Percentiles rank a stretch among this genome's conserved stretches.
phyloP scores from a whole-genome alignment of 2,113 vertebrate species.

The Phaethornis superciliosus region DNA sequence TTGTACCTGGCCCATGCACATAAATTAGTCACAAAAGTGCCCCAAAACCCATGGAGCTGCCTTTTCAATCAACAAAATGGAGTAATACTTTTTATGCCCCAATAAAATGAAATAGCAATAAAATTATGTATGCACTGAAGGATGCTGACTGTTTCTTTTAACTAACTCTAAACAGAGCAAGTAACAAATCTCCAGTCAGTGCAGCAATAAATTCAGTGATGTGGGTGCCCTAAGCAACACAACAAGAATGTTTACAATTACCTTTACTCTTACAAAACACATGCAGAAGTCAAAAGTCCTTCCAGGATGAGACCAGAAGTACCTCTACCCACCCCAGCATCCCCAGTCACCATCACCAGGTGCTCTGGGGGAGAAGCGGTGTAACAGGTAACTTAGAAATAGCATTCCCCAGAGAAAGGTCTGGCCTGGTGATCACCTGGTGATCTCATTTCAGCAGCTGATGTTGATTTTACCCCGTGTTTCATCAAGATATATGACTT shows the following conservation, averaged over 20 bases:
- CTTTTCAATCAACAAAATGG: background rate
- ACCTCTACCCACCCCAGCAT: background rate
- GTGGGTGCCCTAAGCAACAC: background rate
- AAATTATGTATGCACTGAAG: background rate
- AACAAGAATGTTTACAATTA: background rate
- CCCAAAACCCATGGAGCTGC: background rate
- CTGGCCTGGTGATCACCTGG: background rate
- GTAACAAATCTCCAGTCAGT: background rate
- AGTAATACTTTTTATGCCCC: background rate
- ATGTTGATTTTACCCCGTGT: background rate
- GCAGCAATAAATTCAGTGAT: background rate
- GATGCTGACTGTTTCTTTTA: background rate
- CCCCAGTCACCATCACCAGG: background rate
- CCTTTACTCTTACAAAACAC: background rate
- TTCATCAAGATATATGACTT: background rate
- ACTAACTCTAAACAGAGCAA: background rate
- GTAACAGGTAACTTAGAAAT: background rate
- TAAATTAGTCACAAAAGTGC: background rate
- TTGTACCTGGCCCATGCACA: background rate
- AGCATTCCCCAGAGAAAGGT: background rate
- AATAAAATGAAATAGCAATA: background rate
- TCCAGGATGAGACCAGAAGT: background rate
- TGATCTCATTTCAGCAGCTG: constrained; percentile 1
- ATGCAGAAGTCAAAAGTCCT: background rate
- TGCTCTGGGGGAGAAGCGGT: background rate